phyloP scores from a whole-genome alignment of 2,113 vertebrate genomes.

The Alexandromys fortis region DNA sequence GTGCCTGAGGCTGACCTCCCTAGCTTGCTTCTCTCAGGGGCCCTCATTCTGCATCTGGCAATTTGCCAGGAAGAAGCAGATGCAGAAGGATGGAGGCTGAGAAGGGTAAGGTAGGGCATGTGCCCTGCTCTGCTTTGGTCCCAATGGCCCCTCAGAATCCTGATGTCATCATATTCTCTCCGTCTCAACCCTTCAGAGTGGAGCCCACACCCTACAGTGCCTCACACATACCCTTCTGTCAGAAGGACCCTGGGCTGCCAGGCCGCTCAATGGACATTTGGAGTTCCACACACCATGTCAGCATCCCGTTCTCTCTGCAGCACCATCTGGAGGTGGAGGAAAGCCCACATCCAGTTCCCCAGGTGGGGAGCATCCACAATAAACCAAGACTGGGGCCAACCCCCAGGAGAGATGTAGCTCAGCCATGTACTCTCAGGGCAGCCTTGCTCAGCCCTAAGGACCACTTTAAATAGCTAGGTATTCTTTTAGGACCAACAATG shows the following conservation, averaged over 20 bases:
- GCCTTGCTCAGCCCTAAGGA: neutral
- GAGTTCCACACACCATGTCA: neutral
- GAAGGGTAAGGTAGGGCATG: neutral
- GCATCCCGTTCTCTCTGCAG: neutral
- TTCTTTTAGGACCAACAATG: neutral
- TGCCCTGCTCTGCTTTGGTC: neutral
- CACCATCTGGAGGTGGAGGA: neutral
- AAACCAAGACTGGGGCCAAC: neutral
- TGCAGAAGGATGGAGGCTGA: neutral
- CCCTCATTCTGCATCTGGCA: neutral
- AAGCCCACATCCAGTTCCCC: neutral
- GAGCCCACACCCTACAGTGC: neutral
- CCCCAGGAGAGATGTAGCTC: neutral
- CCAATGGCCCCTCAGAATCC: neutral
- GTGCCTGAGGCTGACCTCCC: neutral
- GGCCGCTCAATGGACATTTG: neutral
- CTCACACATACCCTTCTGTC: neutral
- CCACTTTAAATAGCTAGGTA: neutral
- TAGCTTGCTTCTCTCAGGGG: neutral
- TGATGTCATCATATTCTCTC: neutral
- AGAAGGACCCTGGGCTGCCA: neutral
- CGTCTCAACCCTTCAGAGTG: neutral
- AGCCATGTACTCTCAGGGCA: neutral
- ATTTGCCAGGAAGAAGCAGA: neutral
- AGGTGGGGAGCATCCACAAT: neutral